Evolutionary conservation across 1,140 invertebrate species (phyloP), one percentile per base, ranked within the genome.

Genomic region (Diabrotica undecimpunctata): DNA sequence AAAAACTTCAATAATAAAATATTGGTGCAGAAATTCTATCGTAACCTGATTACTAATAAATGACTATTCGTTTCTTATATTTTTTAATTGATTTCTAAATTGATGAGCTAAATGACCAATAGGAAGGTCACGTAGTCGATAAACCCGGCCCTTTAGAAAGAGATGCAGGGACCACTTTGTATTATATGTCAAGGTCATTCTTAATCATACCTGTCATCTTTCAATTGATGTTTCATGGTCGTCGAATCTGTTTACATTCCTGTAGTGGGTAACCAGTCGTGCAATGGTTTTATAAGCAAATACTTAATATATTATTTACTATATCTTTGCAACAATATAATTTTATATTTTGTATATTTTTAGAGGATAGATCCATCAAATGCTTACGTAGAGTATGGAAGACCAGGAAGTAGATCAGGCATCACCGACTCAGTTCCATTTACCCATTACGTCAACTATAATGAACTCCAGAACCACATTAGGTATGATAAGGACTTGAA

Each of bases 401-500:
- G 83, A 64, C 84, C 85, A 6, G 83, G 84, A 11, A 84, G 83
- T 70, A 78, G 84, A 58, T 76, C 79, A 6, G 84, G 82, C 7
- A 81, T 84, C 61, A 79, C 81, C 9, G 84, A 87, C 65, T 78
- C 83, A 0, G 76, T 85, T 74, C 84, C 86, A 71, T 84, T 89
- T 75, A 89, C 88, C 62, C 90, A 93, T 75, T 92, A 93, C 73
- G 88, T 90, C 41, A 93, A 93, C 77, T 92, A 92, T 73, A 88
- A 92, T 77, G 90, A 93, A 80, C 87, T 93, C 74, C 90, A 92
- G 77, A 89, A 89, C 69, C 90, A 90, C 77, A 79, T 91, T 64
- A 89, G 86, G 88, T 90, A 81, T 86, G 81, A 46, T 10, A 46
- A 46, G n/a, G 25, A 25, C 25, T 25, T 80, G 36, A 61, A 57